Evolutionary conservation across 2,797 vertebrate genomes (phyloP).

Genomic region (Leucoraja ocellata): DNA sequence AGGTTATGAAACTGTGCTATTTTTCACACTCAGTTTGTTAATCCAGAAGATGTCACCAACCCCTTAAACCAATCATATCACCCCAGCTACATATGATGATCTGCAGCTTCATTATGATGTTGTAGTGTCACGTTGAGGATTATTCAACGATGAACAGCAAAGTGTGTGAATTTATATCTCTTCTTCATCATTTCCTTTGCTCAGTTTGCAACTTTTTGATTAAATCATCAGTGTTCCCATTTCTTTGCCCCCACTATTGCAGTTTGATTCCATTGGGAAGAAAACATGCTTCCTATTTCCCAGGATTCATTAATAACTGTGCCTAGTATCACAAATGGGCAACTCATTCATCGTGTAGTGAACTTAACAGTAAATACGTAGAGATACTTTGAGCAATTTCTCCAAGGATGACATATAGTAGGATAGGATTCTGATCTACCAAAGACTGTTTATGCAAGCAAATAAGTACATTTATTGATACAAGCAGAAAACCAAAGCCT

Average conservation of each 20-base stretch:
- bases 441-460: neutral
- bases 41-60: neutral
- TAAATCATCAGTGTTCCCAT: neutral
- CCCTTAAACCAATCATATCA: neutral
- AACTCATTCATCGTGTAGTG: neutral
- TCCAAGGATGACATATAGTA: neutral
- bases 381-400: neutral
- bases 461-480: neutral
- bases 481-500: neutral
- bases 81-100: neutral
- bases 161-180: neutral
- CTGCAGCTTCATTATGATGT: neutral
- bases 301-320: neutral
- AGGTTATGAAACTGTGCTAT: constrained; percentile 17
- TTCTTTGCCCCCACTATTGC: too few species aligned
- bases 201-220: neutral
- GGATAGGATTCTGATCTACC: neutral
- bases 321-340: neutral
- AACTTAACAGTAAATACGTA: neutral
- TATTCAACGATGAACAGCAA: constrained; percentile 20
- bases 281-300: neutral
- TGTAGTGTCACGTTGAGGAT: neutral
- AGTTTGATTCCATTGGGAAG: neutral
- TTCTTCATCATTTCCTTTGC: neutral
- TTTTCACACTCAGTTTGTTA: constrained; percentile 12